A percentile compares a stretch with the other conserved stretches of the same genome.
Evolutionary conservation across 2,797 vertebrate species (phyloP).

Genomic region (Coendou prehensilis): DNA sequence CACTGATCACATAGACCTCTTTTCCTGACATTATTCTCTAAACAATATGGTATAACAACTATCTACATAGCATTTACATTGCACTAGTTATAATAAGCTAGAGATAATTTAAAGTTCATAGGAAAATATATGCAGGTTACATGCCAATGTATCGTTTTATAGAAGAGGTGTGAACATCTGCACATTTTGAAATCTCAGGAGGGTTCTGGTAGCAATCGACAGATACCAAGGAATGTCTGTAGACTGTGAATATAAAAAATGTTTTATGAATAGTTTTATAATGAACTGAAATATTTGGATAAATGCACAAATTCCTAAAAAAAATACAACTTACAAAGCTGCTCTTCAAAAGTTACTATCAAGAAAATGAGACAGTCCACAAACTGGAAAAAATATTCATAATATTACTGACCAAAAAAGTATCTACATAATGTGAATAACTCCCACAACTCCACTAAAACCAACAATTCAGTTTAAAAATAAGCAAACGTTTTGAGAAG

Average conservation of each 20-base stretch:
- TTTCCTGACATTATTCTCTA: background rate
- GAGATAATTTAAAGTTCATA: background rate
- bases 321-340: conserved; percentile 49
- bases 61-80: background rate
- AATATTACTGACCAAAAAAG: background rate
- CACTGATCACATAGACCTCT: background rate
- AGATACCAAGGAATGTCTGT: background rate
- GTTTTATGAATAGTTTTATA: conserved; percentile 13
- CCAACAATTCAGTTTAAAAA: conserved; percentile 41
- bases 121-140: background rate
- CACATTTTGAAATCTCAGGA: background rate
- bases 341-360: background rate
- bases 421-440: background rate
- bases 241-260: conserved; percentile 34
- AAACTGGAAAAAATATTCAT: conserved; percentile 27
- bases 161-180: background rate
- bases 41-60: background rate
- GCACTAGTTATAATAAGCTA: background rate
- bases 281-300: conserved; percentile 1
- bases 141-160: background rate
- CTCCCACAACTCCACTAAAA: conserved; percentile 3
- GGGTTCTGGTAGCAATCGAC: background rate
- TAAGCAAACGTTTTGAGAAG: background rate
- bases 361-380: conserved; percentile 3
- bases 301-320: conserved; percentile 1